These are phyloP conservation scores for Drosophila setifemur DNA, from an alignment of 1,140 invertebrate species.

Conservation along the genomic window DNA sequence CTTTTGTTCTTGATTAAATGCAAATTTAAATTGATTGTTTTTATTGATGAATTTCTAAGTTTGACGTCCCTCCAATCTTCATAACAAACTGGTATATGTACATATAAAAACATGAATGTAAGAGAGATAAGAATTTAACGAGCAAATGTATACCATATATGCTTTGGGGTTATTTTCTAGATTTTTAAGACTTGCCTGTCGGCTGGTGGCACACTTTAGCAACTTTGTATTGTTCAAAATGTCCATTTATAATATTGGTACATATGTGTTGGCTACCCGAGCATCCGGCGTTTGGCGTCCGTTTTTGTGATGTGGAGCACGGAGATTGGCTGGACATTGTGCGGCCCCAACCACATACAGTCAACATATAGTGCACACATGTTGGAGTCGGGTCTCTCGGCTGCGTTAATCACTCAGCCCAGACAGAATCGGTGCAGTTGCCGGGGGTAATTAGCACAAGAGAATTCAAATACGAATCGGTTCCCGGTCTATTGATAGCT, in stretches of 20 bases:
- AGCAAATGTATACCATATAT: neutral
- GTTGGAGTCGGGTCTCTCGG: constrained; percentile 25
- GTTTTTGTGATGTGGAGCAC: constrained; percentile 58
- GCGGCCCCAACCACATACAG: constrained; percentile 11
- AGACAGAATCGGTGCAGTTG: constrained; percentile 16
- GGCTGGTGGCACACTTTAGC: constrained; percentile 60
- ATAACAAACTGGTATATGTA: constrained; percentile 13
- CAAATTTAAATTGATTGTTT: constrained; percentile 32
- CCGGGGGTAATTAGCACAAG: constrained; percentile 57
- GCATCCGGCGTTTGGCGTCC: constrained; percentile 64
- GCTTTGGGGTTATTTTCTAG: neutral
- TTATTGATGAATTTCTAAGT: constrained; percentile 57
- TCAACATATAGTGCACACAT: constrained; percentile 51
- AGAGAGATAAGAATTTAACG: constrained; percentile 20
- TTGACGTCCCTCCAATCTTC: constrained; percentile 2
- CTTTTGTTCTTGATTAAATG: constrained; percentile 5
- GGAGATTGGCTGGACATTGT: constrained; percentile 60
- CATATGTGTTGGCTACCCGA: constrained; percentile 8
- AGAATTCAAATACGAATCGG: neutral
- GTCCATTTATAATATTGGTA: constrained; percentile 11
- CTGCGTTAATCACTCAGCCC: constrained; percentile 59
- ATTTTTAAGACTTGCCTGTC: constrained; percentile 2
- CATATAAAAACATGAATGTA: neutral
- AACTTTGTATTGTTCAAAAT: constrained; percentile 46
- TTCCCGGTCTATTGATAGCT: constrained; percentile 54